These are phyloP conservation scores for Pipistrellus kuhlii DNA, from an alignment of 2,797 vertebrate species.

Conservation along the genomic window DNA sequence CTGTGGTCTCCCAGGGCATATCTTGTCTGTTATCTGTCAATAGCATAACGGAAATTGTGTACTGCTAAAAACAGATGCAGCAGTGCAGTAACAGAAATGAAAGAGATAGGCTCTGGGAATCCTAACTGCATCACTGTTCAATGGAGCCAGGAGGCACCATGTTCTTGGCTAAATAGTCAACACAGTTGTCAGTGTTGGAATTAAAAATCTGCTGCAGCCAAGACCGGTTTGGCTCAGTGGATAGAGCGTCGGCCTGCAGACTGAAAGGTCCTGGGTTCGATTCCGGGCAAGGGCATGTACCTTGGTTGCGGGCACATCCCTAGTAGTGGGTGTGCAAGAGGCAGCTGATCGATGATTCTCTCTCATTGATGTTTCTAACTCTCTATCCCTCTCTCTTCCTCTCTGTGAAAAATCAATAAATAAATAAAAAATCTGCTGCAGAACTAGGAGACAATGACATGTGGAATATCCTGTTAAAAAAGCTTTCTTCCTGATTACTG, in stretches of 20 bases:
- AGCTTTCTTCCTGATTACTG: background rate
- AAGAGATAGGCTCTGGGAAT: conserved; percentile 37
- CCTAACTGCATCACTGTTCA: conserved; percentile 19
- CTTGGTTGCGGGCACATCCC: no score
- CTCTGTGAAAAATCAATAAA: no score
- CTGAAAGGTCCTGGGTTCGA: no score
- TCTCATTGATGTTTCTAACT: no score
- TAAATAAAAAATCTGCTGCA: conserved; percentile 24
- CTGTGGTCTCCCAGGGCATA: conserved; percentile 43
- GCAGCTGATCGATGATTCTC: no score
- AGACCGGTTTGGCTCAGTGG: no score
- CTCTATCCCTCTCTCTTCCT: no score
- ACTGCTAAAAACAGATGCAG: conserved; percentile 66
- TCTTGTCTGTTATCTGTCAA: conserved; percentile 77
- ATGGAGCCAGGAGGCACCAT: background rate
- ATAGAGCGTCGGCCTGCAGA: no score
- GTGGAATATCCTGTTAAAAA: background rate
- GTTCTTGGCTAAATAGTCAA: background rate
- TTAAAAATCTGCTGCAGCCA: conserved; percentile 1
- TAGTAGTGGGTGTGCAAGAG: no score
- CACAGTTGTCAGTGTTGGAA: conserved; percentile 14
- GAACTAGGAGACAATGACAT: background rate
- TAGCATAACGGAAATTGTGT: conserved; percentile 60
- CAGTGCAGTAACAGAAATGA: conserved; percentile 45
- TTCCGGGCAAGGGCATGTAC: no score